Evolutionary conservation across 2,797 vertebrate genomes (phyloP).

Genomic region (Salmo trutta): DNA sequence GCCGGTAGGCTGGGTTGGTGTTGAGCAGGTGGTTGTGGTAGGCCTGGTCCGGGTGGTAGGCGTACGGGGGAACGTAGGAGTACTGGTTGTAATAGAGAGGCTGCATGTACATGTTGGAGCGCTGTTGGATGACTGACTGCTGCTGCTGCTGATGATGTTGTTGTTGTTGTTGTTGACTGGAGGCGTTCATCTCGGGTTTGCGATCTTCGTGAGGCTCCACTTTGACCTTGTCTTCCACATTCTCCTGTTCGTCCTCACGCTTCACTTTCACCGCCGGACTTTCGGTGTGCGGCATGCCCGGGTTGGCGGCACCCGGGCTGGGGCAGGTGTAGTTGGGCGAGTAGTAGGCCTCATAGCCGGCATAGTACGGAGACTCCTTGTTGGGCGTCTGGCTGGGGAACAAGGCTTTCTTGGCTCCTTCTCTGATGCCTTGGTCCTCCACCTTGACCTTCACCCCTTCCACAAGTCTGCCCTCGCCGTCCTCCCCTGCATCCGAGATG

Average conservation of each 20-base stretch:
- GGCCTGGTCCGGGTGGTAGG: constrained; percentile 90
- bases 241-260: constrained; percentile 82
- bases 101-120: constrained; percentile 98
- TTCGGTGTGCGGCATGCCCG: constrained; percentile 74
- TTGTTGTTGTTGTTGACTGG: constrained; percentile 75
- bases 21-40: constrained; percentile 95
- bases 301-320: constrained; percentile 86
- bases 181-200: constrained; percentile 79
- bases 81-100: constrained; percentile 99
- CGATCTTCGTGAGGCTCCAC: constrained; percentile 88
- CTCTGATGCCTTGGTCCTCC: constrained; percentile 88
- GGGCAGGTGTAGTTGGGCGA: constrained; percentile 92
- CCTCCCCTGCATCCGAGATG: constrained; percentile 97
- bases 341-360: constrained; percentile 92
- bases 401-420: constrained; percentile 93
- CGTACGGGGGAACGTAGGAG: constrained; percentile 92
- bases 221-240: constrained; percentile 86
- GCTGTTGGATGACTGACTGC: constrained; percentile 95
- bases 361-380: constrained; percentile 94
- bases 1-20: constrained; percentile 90
- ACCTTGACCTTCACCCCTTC: constrained; percentile 88
- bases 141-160: constrained; percentile 72
- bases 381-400: constrained; percentile 87
- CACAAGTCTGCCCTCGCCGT: constrained; percentile 87
- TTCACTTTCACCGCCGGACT: constrained; percentile 89